Evolutionary conservation across 2,888 invertebrate genomes (phyloP), one percentile per base, ranked within the genome.

Genomic region (Polyommatus iphigenia): DNA sequence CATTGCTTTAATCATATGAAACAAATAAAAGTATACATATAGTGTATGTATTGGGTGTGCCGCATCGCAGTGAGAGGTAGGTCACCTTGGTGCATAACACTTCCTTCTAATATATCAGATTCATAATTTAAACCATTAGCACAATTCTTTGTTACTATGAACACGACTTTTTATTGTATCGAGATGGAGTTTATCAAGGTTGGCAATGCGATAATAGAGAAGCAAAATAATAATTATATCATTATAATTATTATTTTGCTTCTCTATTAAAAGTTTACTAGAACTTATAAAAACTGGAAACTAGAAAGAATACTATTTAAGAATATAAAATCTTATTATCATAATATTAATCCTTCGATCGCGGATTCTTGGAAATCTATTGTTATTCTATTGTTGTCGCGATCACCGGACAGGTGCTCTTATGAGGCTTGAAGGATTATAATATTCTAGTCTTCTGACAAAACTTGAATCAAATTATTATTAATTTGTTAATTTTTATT

Each of bases 21-120:
- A 73, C 36, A 78, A 79, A 79, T 79, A 81, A 81, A 82, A 78
- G 78, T 82, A 24, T 24, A 24, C n/a, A 82, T 82, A 80, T 80
- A 80, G 81, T 81, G 72, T 79, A 78, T 80, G 80, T 82, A 81
- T 81, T 82, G 82, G 84, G 84, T 82, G 85, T 82, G 83, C 81
- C 83, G 81, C 84, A 83, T 83, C 83, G 83, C 78, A 81, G 83
- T 83, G 87, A 86, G 87, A 85, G 87, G 85, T 80, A 80, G 86
- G 84, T 85, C 85, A 84, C 87, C 87, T 87, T 87, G 87, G 78
- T 81, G 83, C 83, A 82, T 79, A 82, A 81, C 84, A 86, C 87
- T 87, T 87, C 87, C 87, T 86, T 85, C 86, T 86, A 86, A 84
- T 82, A 82, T 75, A 29, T 24, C 75, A 15, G 81, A 80, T 77